Conservation (phyloP, 2,888 invertebrate species). For the Drosophila mercatorum region DNA sequence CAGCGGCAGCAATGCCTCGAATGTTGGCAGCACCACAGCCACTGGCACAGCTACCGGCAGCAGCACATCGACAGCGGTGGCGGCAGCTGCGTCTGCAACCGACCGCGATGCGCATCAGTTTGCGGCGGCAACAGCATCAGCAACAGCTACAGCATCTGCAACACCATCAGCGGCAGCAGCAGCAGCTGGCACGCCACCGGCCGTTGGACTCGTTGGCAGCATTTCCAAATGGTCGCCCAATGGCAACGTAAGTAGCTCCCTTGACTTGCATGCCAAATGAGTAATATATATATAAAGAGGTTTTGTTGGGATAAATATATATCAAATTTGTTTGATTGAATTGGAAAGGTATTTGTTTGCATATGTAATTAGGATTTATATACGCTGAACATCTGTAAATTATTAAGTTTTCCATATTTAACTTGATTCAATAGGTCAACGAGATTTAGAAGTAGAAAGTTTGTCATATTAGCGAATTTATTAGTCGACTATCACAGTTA, state of each 20-base stretch:
- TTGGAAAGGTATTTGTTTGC: background rate
- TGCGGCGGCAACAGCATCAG: slow-evolving; percentile 53
- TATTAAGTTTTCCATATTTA: background rate
- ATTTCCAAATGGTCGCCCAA: slow-evolving; percentile 84
- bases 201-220: slow-evolving; percentile 57
- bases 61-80: slow-evolving; percentile 67
- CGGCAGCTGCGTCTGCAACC: slow-evolving; percentile 47
- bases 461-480: background rate
- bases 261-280: background rate
- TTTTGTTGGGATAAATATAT: background rate
- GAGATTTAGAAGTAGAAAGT: background rate
- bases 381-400: background rate
- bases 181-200: slow-evolving; percentile 58
- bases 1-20: slow-evolving; percentile 77
- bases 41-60: slow-evolving; percentile 62
- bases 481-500: background rate
- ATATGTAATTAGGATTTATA: background rate
- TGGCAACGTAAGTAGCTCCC: slow-evolving; percentile 82
- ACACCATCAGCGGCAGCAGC: slow-evolving; percentile 57
- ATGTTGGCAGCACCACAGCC: slow-evolving; percentile 69
- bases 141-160: slow-evolving; percentile 33
- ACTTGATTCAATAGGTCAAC: background rate
- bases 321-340: background rate
- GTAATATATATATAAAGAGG: background rate
- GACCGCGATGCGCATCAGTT: slow-evolving; percentile 80